phyloP scores from a whole-genome alignment of 2,113 vertebrate genomes.

The Channa argus region DNA sequence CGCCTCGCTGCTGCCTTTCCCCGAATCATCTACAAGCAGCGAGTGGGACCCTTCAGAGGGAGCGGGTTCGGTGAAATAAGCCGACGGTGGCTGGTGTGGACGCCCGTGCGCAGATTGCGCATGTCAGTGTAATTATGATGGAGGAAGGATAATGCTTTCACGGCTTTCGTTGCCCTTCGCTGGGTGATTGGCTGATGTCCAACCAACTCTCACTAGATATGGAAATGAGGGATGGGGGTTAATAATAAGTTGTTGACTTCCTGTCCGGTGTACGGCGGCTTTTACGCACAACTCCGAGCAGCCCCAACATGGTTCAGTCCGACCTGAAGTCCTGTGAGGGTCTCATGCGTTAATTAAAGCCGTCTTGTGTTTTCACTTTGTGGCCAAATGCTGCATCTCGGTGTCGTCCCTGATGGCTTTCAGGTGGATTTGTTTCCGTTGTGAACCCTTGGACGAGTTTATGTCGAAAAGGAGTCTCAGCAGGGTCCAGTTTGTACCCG shows the following conservation, averaged over 20 bases:
- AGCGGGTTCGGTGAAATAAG: conserved; percentile 80
- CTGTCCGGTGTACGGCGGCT: conserved; percentile 80
- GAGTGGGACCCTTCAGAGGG: conserved; percentile 63
- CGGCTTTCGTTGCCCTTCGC: conserved; percentile 84
- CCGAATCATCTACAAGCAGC: conserved; percentile 88
- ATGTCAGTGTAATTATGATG: conserved; percentile 93
- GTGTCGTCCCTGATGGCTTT: neutral
- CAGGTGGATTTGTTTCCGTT: neutral
- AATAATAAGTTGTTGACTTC: conserved; percentile 88
- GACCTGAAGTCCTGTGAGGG: conserved; percentile 13
- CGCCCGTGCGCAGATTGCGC: conserved; percentile 89
- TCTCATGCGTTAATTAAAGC: conserved; percentile 11
- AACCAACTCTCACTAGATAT: conserved; percentile 89
- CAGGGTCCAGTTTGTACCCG: conserved; percentile 1
- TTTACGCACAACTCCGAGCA: conserved; percentile 63
- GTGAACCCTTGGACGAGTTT: conserved; percentile 23
- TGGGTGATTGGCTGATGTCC: conserved; percentile 87
- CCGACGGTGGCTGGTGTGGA: conserved; percentile 76
- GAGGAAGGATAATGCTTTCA: conserved; percentile 92
- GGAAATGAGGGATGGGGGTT: conserved; percentile 90
- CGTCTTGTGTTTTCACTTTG: conserved; percentile 11
- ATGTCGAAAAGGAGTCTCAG: neutral
- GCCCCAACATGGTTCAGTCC: conserved; percentile 42
- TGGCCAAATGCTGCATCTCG: conserved; percentile 1
- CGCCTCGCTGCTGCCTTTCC: conserved; percentile 83